These are phyloP conservation scores for Aspidiotus destructor DNA, from an alignment of 2,888 invertebrate genomes.

Conservation along the genomic window DNA sequence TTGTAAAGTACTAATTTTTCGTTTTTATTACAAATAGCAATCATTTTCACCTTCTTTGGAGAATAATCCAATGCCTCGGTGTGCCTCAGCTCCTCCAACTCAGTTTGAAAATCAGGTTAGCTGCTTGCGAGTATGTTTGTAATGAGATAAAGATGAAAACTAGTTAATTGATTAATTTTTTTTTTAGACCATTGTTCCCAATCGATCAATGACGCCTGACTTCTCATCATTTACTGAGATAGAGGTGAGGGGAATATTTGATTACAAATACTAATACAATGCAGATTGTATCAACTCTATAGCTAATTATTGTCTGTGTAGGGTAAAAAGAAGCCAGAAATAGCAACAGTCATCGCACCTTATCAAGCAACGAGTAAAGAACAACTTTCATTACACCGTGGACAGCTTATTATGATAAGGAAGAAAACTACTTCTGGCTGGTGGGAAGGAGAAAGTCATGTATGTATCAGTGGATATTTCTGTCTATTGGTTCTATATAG, in stretches of 20 bases:
- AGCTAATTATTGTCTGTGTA: constrained; percentile 39
- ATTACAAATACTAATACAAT: neutral
- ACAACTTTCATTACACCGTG: constrained; percentile 79
- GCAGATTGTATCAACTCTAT: neutral
- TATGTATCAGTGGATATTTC: constrained; percentile 38
- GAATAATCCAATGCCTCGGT: constrained; percentile 25
- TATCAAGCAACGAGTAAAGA: constrained; percentile 86
- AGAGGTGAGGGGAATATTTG: constrained; percentile 21
- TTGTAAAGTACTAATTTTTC: neutral
- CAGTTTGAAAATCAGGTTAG: constrained; percentile 28
- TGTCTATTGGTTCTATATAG: neutral
- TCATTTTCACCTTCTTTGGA: constrained; percentile 19
- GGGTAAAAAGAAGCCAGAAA: constrained; percentile 68
- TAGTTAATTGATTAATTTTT: neutral
- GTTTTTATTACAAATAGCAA: constrained; percentile 5
- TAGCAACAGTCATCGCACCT: constrained; percentile 86
- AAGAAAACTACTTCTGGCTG: constrained; percentile 96
- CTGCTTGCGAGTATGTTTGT: neutral
- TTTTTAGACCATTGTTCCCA: constrained; percentile 15
- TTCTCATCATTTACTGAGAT: constrained; percentile 34
- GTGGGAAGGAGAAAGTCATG: constrained; percentile 99
- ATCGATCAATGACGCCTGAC: constrained; percentile 38
- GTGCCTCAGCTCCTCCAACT: constrained; percentile 26
- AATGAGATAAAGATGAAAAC: neutral
- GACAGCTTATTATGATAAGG: constrained; percentile 88